Evolutionary conservation across 2,888 invertebrate species (phyloP).

Genomic region (Drosophila testacea): DNA sequence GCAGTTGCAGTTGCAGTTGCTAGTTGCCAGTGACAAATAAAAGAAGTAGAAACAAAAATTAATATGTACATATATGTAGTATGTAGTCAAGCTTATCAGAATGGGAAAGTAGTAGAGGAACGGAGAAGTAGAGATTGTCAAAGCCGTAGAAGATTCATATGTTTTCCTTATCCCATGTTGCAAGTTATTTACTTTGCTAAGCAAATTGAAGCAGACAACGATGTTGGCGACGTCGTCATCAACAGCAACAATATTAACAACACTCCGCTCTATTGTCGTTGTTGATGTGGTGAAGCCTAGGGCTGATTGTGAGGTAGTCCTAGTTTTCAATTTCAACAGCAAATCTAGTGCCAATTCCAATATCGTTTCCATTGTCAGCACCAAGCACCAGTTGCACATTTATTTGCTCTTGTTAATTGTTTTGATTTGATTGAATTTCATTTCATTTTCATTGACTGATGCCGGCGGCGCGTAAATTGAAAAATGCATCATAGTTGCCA

Average conservation of each 20-base stretch:
- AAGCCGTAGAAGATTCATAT: constrained; percentile 1
- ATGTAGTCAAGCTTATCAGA: constrained; percentile 22
- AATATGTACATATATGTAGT: constrained; percentile 1
- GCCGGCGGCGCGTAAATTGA: constrained; percentile 29
- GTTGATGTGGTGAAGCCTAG: no score
- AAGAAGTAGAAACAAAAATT: constrained; percentile 15
- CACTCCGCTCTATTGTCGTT: no score
- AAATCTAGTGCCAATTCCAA: constrained; percentile 12
- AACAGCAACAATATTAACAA: constrained; percentile 8
- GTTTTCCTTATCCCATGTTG: constrained; percentile 6
- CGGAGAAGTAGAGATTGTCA: constrained; percentile 11
- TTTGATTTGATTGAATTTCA: constrained; percentile 59
- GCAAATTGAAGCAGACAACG: constrained; percentile 50
- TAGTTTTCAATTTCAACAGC: constrained; percentile 17
- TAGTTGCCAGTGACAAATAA: constrained; percentile 48
- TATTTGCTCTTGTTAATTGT: constrained; percentile 70
- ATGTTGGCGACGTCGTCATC: constrained; percentile 45
- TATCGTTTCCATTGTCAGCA: constrained; percentile 20
- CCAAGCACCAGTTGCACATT: constrained; percentile 29
- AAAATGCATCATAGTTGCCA: constrained; percentile 17
- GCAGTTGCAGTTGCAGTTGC: constrained; percentile 23
- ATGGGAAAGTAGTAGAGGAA: constrained; percentile 8
- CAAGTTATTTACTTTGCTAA: constrained; percentile 67
- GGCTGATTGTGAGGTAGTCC: neutral
- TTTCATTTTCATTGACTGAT: constrained; percentile 68